Evolutionary conservation across 64 coral and sea anemone species (phyloP), one percentile per base, ranked within the genome.

Genomic region (Dendronephthya gigantea): DNA sequence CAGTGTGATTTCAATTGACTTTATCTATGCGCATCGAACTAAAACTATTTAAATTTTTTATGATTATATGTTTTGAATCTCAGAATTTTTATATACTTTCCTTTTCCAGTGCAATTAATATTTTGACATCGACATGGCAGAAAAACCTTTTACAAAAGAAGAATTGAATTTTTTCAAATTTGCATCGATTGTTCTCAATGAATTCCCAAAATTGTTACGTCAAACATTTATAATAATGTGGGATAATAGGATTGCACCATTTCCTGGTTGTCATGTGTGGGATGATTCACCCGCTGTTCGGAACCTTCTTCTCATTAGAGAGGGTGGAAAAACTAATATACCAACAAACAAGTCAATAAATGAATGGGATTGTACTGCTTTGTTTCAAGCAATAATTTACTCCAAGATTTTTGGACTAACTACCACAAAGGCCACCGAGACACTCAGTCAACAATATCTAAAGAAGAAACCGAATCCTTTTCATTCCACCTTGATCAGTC

Each of bases 381-480:
- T 85, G 16, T 85, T 85, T 37, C n/a, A 85, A 22, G 83, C 83
- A 11, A 86, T 36, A 0, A 86, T 86, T 28, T 86, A 39, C 35
- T 52, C 84, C 2, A 45, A 45, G 4, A 45, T 11, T 45, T 45
- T 45, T 12, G n/a, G 84, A 66, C 84, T 14, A 41, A 66, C 17
- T 25, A 35, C 10, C 39, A 30, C 5, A 50, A 52, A 84, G 9
- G 7, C 58, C 16, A 55, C 35, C 43, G 15, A 55, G 83, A 49
- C 50, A 52, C 82, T 48, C 23, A 10, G 0, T 83, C 23, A 39
- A 22, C 37, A 55, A 84, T 35, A 48, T n/a, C 82, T 13, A 47
- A 49, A 49, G 11, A 45, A 45, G 41, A 45, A 45, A 45, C 41
- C 41, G 4, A 45, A 11, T 45, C 41, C 41, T 0, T 83, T 83